Evolutionary conservation across 2,888 invertebrate genomes (phyloP), one percentile per base, ranked within the genome.

Genomic region (Trachelus tabidus): DNA sequence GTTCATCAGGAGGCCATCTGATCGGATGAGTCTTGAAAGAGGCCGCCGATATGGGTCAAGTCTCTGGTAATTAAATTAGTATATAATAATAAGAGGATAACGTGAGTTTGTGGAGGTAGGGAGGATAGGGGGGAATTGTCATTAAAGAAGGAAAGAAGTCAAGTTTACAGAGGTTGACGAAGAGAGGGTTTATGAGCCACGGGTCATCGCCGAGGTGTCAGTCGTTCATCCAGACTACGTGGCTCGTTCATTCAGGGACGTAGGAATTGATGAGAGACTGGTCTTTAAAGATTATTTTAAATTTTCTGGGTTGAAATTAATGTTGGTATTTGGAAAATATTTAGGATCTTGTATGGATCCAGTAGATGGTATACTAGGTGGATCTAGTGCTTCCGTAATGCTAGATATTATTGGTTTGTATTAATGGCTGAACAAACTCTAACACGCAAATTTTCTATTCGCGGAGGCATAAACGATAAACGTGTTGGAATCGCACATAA

Each of bases 1-100:
- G 33, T 69, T 34, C 15, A 71, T n/a, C 71, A 34, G 71, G 71
- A 71, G 71, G 71, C 71, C 71, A 34, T 71, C 71, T 3, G 71
- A 71, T 71, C 71, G 71, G 71, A 71, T 34, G 4, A 33, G 31
- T 12, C 71, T 71, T 71, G 31, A 31, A 71, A 71, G 34, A 71
- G 71, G 71, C 31, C 33, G 33, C 31, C 11, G 71, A 12, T 12
- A 15, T 31, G 71, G 71, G 71, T 71, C 71, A 71, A 71, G 15
- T 71, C 71, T 71, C 33, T 71, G 71, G 71, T 71, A 71, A 71
- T 71, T 71, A 33, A 71, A 71, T 71, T 71, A 71, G 31, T 71
- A 23, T 56, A 15, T 23, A 71, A 34, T 71, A 71, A 71, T n/a
- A 31, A 15, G 71, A 12, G 71, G 34, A 71, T 71, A 31, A 34